Evolutionary conservation across 2,888 invertebrate genomes (phyloP).

Genomic region (Luperina nickerlii): DNA sequence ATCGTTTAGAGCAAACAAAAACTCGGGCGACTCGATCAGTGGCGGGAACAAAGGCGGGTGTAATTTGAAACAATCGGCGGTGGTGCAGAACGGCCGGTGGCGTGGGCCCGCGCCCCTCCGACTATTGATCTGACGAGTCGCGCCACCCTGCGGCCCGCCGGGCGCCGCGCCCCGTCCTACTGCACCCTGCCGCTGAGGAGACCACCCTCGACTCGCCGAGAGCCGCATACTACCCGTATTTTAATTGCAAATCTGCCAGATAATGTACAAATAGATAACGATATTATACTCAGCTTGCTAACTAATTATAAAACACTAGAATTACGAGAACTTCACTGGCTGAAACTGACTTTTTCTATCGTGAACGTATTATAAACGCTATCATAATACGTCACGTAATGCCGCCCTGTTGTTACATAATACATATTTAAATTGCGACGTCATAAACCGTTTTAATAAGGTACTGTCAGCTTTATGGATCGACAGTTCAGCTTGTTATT

Average conservation of each 20-base stretch:
- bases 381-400: constrained; percentile 45
- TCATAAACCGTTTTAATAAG: constrained; percentile 57
- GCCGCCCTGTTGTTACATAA: constrained; percentile 51
- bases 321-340: constrained; percentile 71
- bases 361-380: constrained; percentile 27
- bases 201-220: constrained; percentile 73
- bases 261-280: constrained; percentile 90
- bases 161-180: constrained; percentile 69
- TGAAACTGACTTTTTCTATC: constrained; percentile 59
- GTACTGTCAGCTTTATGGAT: constrained; percentile 47
- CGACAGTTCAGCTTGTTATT: constrained; percentile 54
- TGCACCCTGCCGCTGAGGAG: constrained; percentile 67
- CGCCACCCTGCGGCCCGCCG: constrained; percentile 73
- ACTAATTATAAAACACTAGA: constrained; percentile 86
- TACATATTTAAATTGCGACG: constrained; percentile 51
- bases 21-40: constrained; percentile 88
- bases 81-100: constrained; percentile 84
- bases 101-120: constrained; percentile 87
- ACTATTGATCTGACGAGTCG: constrained; percentile 89
- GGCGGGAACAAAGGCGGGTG: constrained; percentile 89
- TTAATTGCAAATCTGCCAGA: constrained; percentile 91
- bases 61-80: constrained; percentile 90
- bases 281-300: constrained; percentile 88
- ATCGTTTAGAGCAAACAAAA: constrained; percentile 88
- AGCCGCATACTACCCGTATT: constrained; percentile 86